Evolutionary conservation across 2,113 vertebrate genomes (phyloP).

Genomic region (Bos indicus): DNA sequence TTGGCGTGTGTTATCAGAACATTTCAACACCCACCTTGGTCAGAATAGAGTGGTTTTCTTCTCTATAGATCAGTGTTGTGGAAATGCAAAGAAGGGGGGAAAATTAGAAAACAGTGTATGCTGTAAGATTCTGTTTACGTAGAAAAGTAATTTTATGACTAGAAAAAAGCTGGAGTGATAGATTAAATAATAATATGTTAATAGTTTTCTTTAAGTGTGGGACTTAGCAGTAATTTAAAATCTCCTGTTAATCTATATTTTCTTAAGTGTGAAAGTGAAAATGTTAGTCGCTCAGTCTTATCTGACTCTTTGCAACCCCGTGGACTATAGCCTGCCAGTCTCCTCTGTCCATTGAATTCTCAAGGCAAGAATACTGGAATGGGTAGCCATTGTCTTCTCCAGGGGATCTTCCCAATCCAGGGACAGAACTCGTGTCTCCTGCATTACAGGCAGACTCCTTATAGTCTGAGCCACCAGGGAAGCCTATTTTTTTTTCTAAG

Average conservation of each 20-base stretch:
- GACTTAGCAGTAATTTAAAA: not conserved
- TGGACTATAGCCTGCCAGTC: not conserved
- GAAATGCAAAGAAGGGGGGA: not conserved
- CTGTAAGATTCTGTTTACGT: not conserved
- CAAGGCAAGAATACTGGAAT: not conserved
- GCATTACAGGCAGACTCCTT: not conserved
- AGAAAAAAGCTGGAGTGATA: not conserved
- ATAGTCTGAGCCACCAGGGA: not conserved
- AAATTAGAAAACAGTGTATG: not conserved
- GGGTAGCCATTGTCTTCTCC: not conserved
- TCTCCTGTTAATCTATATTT: not conserved
- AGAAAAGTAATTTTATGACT: not conserved
- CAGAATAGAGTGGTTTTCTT: not conserved
- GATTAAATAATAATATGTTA: not conserved
- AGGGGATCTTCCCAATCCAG: not conserved
- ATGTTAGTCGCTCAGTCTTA: not conserved
- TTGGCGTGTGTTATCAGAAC: not conserved
- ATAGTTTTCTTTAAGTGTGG: not conserved
- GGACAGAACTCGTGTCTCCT: not conserved
- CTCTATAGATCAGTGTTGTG: not conserved
- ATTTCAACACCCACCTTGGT: not conserved
- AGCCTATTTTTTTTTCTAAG: not conserved
- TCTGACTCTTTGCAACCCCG: accelerated
- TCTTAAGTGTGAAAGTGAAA: not conserved
- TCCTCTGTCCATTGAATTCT: not conserved